Evolutionary conservation across 2,888 invertebrate species (phyloP).

Genomic region (Frankliniella fusca): DNA sequence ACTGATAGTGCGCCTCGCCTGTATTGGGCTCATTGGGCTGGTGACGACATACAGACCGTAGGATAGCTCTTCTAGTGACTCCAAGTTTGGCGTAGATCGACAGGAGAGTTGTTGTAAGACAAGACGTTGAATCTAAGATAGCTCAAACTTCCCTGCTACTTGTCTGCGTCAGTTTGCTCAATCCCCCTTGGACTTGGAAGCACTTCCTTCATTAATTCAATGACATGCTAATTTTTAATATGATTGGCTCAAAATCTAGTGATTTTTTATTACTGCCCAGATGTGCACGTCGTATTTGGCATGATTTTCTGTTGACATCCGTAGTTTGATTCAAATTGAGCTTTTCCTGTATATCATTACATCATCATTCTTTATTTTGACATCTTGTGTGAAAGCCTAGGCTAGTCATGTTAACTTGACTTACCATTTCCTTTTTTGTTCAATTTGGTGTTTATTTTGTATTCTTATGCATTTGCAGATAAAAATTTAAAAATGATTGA

Average conservation of each 20-base stretch:
- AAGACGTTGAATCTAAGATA: not conserved
- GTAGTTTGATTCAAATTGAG: not conserved
- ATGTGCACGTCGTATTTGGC: no score
- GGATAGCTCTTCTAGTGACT: not conserved
- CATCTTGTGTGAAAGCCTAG: not conserved
- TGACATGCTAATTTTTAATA: not conserved
- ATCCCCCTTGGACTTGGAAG: not conserved
- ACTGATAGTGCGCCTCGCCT: not conserved
- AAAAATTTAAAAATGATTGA: conserved; percentile 61
- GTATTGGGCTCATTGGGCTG: not conserved
- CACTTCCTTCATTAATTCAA: not conserved
- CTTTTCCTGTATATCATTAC: no score
- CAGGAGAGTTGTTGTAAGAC: not conserved
- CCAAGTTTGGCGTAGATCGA: not conserved
- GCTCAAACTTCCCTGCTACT: not conserved
- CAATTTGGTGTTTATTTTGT: not conserved
- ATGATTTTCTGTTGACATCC: no score
- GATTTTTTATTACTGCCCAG: no score
- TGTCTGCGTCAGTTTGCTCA: not conserved
- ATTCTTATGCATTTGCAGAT: not conserved
- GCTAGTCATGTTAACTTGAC: not conserved
- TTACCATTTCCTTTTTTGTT: not conserved
- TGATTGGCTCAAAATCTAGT: no score
- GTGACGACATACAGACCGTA: not conserved
- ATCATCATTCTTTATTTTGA: not conserved